Conservation (phyloP, 2,113 vertebrate genomes). For the Bucco capensis region DNA sequence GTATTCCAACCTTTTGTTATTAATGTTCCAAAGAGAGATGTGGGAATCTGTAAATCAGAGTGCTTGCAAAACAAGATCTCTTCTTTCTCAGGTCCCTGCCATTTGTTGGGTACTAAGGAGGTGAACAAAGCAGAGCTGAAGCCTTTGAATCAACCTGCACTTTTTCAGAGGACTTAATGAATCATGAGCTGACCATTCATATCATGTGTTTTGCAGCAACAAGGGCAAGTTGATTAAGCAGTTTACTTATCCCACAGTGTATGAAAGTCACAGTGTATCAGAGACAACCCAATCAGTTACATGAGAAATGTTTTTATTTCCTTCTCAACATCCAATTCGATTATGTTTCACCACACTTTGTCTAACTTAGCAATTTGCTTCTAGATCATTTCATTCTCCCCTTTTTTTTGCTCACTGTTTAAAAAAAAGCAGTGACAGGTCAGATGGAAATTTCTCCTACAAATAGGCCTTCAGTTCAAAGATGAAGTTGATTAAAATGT, state of each 20-base stretch:
- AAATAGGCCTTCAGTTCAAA: not conserved
- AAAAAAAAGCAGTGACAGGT: not conserved
- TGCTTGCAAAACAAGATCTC: constrained; percentile 20
- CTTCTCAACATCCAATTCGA: constrained; percentile 10
- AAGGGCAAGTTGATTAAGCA: constrained; percentile 1
- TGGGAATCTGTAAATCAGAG: constrained; percentile 44
- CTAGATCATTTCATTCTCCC: not conserved
- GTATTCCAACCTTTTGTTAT: not conserved
- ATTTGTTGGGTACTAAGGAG: constrained; percentile 10
- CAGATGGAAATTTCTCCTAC: not conserved
- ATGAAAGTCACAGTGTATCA: not conserved
- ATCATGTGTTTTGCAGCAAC: not conserved
- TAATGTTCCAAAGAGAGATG: not conserved
- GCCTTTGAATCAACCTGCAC: not conserved
- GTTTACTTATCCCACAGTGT: not conserved
- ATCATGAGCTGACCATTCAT: constrained; percentile 19
- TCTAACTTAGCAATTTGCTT: constrained; percentile 2
- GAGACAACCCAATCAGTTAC: not conserved
- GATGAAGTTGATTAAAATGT: constrained; percentile 38
- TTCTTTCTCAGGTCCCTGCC: constrained; percentile 42
- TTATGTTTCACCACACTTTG: constrained; percentile 2
- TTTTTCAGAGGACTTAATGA: constrained; percentile 53
- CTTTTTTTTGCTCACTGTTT: not conserved
- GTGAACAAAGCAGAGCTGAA: constrained; percentile 23
- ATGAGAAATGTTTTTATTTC: constrained; percentile 18